Conservation (phyloP, 2,888 invertebrate genomes). For the Apodemia zela region DNA sequence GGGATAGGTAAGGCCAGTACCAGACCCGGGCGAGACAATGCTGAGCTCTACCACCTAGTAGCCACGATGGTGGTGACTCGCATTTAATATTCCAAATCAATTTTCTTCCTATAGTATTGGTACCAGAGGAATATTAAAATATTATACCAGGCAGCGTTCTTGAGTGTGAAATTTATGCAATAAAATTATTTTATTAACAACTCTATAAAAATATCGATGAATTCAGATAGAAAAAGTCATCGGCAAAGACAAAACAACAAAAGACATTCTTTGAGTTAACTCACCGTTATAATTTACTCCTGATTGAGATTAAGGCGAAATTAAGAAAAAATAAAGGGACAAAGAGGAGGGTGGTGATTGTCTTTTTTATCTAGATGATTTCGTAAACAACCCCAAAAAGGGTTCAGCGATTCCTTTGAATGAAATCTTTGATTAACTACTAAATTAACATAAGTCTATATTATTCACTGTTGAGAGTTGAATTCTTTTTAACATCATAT, state of each 20-base stretch:
- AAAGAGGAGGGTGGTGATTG: constrained; percentile 58
- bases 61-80: no score
- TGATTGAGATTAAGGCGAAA: constrained; percentile 78
- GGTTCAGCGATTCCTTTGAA: constrained; percentile 37
- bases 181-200: constrained; percentile 29
- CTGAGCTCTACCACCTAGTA: no score
- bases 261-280: constrained; percentile 72
- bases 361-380: constrained; percentile 71
- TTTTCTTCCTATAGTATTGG: no score
- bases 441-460: constrained; percentile 21
- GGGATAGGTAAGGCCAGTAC: no score
- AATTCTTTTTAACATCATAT: no score
- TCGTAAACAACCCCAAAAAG: constrained; percentile 58
- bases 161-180: no score
- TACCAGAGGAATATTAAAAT: no score
- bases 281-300: constrained; percentile 77
- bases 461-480: neutral
- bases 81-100: no score
- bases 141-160: no score
- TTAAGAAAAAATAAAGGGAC: constrained; percentile 78
- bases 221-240: constrained; percentile 54
- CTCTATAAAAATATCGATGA: constrained; percentile 63
- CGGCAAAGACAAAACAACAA: constrained; percentile 64
- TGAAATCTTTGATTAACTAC: constrained; percentile 29
- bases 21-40: no score